Percentiles rank a stretch among this genome's conserved stretches.
These are phyloP conservation scores for Herpailurus yagouaroundi DNA, from an alignment of 2,113 vertebrate genomes.

Conservation along the genomic window DNA sequence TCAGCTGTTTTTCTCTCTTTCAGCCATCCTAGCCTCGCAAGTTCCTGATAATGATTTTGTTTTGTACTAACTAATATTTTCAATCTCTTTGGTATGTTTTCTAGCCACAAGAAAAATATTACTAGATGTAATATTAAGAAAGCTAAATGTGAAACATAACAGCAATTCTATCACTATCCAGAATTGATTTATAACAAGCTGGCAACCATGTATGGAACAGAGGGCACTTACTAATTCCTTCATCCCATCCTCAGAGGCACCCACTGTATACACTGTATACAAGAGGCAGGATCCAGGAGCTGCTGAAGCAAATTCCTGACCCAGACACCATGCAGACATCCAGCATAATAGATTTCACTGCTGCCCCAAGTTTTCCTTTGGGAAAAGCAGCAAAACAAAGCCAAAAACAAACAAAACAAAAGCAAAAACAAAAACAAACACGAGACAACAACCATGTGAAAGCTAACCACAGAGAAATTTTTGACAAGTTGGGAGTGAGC, in stretches of 20 bases:
- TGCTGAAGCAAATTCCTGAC: background rate
- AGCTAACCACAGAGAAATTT: background rate
- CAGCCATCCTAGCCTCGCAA: background rate
- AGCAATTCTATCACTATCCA: background rate
- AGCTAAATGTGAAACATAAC: background rate
- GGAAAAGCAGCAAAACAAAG: background rate
- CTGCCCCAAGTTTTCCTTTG: background rate
- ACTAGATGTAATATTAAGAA: background rate
- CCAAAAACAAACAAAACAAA: background rate
- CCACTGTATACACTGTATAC: background rate
- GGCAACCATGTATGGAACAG: background rate
- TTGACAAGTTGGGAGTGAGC: background rate
- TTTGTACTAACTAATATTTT: background rate
- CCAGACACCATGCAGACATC: background rate
- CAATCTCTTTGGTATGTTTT: background rate
- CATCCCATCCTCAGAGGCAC: background rate
- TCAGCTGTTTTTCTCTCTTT: constrained; percentile 21
- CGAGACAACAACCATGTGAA: background rate
- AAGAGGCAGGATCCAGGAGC: background rate
- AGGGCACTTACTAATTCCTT: background rate
- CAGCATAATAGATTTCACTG: background rate
- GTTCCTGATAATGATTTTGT: background rate
- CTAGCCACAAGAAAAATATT: background rate
- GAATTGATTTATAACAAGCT: background rate
- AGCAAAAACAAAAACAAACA: background rate